These are phyloP conservation scores for Raja brachyura DNA, from an alignment of 2,113 vertebrate species.

Conservation along the genomic window DNA sequence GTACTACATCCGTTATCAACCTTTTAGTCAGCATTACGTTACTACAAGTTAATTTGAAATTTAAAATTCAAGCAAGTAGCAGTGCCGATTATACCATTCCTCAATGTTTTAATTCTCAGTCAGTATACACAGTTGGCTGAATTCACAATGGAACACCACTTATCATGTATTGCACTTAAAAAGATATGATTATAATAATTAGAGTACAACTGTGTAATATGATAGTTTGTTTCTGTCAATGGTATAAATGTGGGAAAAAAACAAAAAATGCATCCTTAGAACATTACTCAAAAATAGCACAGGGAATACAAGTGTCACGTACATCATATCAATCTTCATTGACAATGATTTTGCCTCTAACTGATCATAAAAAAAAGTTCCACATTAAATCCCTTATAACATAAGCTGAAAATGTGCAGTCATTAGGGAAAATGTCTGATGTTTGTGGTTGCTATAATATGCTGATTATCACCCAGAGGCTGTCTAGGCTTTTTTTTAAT, in stretches of 20 bases:
- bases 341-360: slow-evolving; percentile 22
- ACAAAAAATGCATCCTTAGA: slow-evolving; percentile 16
- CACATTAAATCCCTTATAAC: slow-evolving; percentile 17
- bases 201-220: slow-evolving; percentile 26
- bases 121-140: slow-evolving; percentile 29
- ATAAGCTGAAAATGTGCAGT: slow-evolving; percentile 31
- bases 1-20: background rate
- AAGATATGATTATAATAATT: slow-evolving; percentile 36
- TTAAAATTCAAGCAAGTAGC: slow-evolving; percentile 24
- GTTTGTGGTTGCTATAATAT: slow-evolving; percentile 10
- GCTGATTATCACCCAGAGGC: slow-evolving; percentile 11
- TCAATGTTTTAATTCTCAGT: slow-evolving; percentile 22
- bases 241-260: slow-evolving; percentile 21
- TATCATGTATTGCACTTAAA: slow-evolving; percentile 34
- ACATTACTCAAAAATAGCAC: slow-evolving; percentile 26
- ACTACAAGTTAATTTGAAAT: slow-evolving; percentile 27
- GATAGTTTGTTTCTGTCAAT: slow-evolving; percentile 3
- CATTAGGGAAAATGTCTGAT: background rate
- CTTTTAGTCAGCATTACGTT: background rate
- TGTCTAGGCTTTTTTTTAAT: slow-evolving; percentile 2
- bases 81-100: slow-evolving; percentile 21
- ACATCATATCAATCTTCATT: slow-evolving; percentile 12
- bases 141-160: slow-evolving; percentile 31
- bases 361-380: slow-evolving; percentile 12
- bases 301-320: slow-evolving; percentile 25